Conservation (phyloP, 2,797 vertebrate species). For the Hippocampus kuda region DNA sequence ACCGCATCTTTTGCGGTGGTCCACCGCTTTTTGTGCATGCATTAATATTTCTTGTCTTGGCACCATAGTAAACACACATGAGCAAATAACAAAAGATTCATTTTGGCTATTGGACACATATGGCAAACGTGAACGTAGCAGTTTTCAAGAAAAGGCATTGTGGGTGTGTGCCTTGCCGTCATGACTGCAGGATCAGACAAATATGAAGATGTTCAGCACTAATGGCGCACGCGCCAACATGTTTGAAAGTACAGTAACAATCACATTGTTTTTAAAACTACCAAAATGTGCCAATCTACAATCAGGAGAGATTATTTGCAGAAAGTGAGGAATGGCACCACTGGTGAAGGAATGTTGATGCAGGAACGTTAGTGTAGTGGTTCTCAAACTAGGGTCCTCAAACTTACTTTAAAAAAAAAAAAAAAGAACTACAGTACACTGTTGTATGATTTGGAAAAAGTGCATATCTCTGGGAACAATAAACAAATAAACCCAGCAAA, state of each 20-base stretch:
- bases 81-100: not conserved
- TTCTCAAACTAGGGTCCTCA: not conserved
- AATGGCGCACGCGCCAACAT: not conserved
- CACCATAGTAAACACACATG: not conserved
- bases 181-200: not conserved
- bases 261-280: not conserved
- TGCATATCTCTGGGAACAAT: too few relatives aligned
- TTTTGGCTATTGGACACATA: not conserved
- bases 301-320: not conserved
- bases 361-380: not conserved
- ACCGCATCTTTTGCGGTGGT: too few relatives aligned
- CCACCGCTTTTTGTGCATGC: too few relatives aligned
- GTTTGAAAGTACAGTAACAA: not conserved
- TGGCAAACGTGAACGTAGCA: not conserved
- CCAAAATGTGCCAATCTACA: conserved; percentile 20
- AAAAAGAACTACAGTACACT: too few relatives aligned
- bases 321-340: conserved; percentile 26
- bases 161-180: not conserved
- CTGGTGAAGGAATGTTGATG: conserved; percentile 11
- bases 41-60: not conserved
- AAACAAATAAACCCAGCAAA: too few relatives aligned
- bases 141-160: not conserved
- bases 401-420: not conserved
- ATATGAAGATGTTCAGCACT: not conserved
- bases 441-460: too few relatives aligned